phyloP scores from a whole-genome alignment of 2,888 invertebrate species.

The Salticus scenicus region DNA sequence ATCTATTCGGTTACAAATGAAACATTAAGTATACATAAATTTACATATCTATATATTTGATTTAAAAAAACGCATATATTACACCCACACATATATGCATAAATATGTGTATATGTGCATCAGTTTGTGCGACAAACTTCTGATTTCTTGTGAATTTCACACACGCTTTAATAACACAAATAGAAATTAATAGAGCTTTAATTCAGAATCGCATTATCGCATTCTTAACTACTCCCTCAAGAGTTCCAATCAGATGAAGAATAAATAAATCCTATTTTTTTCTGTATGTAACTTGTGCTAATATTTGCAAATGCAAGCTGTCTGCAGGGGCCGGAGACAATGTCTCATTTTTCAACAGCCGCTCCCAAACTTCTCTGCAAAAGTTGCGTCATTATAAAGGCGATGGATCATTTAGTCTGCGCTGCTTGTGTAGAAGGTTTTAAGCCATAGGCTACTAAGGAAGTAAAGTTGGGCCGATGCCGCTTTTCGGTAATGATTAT shows the following conservation, averaged over 20 bases:
- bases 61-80: too few species aligned
- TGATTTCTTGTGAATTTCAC: too few species aligned
- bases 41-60: too few species aligned
- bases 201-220: too few species aligned
- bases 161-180: too few species aligned
- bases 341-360: conserved; percentile 66
- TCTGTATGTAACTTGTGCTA: conserved; percentile 32
- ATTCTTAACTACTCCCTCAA: conserved; percentile 37
- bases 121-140: too few species aligned
- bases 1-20: too few species aligned
- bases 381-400: conserved; percentile 64
- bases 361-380: conserved; percentile 58
- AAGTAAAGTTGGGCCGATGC: conserved; percentile 56
- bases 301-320: conserved; percentile 56
- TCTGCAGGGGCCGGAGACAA: conserved; percentile 45
- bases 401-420: conserved; percentile 57
- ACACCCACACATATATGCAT: too few species aligned
- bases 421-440: conserved; percentile 55
- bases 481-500: conserved; percentile 65
- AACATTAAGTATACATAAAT: too few species aligned
- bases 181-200: too few species aligned
- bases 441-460: conserved; percentile 61
- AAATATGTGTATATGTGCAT: too few species aligned
- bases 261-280: conserved; percentile 31
- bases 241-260: conserved; percentile 7